A percentile compares a stretch with the other conserved stretches of the same genome.
phyloP scores from a whole-genome alignment of 2,888 invertebrate species.

The Sinelater perroti region DNA sequence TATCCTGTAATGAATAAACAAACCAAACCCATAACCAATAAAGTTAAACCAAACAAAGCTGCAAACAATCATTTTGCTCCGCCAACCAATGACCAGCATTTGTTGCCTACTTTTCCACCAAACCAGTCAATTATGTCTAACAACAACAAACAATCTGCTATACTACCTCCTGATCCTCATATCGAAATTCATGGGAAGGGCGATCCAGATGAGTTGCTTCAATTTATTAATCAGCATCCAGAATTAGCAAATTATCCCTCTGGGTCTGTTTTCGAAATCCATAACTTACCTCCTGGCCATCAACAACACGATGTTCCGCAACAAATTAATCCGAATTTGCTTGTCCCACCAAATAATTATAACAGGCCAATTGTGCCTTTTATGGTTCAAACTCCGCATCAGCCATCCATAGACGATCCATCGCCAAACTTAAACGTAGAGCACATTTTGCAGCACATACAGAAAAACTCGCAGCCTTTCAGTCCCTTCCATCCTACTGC shows the following conservation, averaged over 20 bases:
- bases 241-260: slow-evolving; percentile 58
- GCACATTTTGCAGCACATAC: slow-evolving; percentile 57
- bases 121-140: background rate
- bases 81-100: slow-evolving; percentile 29
- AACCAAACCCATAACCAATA: slow-evolving; percentile 36
- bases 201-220: slow-evolving; percentile 56
- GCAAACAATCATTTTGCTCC: slow-evolving; percentile 33
- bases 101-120: slow-evolving; percentile 13
- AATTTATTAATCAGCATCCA: slow-evolving; percentile 59
- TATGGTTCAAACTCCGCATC: slow-evolving; percentile 46
- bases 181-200: slow-evolving; percentile 52
- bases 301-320: slow-evolving; percentile 29
- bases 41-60: slow-evolving; percentile 28
- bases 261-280: slow-evolving; percentile 59
- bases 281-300: slow-evolving; percentile 47
- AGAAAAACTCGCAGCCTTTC: slow-evolving; percentile 45
- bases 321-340: slow-evolving; percentile 39
- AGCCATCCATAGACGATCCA: slow-evolving; percentile 42
- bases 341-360: slow-evolving; percentile 33
- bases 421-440: slow-evolving; percentile 54
- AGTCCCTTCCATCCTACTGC: slow-evolving; percentile 35
- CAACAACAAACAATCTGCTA: slow-evolving; percentile 3
- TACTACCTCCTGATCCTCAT: slow-evolving; percentile 18
- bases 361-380: slow-evolving; percentile 45
- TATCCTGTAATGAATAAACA: slow-evolving; percentile 42